Evolutionary conservation across 2,797 vertebrate genomes (phyloP).

Genomic region (Prionace glauca): DNA sequence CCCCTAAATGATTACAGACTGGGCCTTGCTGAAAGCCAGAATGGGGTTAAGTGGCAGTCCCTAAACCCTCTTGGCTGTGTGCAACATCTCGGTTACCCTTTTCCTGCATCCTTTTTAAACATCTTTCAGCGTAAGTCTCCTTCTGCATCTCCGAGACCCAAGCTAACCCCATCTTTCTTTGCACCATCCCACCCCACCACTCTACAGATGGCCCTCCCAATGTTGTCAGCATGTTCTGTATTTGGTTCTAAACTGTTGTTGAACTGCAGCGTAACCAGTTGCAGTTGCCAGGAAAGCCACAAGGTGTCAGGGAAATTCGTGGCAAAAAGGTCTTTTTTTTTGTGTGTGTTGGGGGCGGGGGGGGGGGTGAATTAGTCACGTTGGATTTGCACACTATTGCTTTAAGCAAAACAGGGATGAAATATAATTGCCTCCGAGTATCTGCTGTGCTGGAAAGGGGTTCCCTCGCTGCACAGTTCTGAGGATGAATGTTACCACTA

Average conservation of each 20-base stretch:
- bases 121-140: neutral
- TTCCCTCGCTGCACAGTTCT: neutral
- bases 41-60: neutral
- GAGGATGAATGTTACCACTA: neutral
- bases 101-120: neutral
- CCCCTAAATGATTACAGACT: neutral
- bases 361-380: neutral
- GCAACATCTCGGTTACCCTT: neutral
- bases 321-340: neutral
- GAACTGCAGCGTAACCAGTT: slow-evolving; percentile 34
- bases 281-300: slow-evolving; percentile 52
- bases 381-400: neutral
- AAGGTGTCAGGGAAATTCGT: slow-evolving; percentile 55
- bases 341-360: neutral
- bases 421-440: neutral
- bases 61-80: neutral
- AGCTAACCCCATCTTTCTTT: neutral
- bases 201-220: neutral
- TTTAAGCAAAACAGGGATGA: neutral
- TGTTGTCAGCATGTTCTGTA: neutral
- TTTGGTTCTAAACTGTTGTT: neutral
- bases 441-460: neutral
- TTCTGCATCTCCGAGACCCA: neutral
- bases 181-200: accelerated
- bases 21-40: neutral